Evolutionary conservation across 2,113 vertebrate genomes (phyloP), one percentile per base, ranked within the genome.

Genomic region (Rissa tridactyla): DNA sequence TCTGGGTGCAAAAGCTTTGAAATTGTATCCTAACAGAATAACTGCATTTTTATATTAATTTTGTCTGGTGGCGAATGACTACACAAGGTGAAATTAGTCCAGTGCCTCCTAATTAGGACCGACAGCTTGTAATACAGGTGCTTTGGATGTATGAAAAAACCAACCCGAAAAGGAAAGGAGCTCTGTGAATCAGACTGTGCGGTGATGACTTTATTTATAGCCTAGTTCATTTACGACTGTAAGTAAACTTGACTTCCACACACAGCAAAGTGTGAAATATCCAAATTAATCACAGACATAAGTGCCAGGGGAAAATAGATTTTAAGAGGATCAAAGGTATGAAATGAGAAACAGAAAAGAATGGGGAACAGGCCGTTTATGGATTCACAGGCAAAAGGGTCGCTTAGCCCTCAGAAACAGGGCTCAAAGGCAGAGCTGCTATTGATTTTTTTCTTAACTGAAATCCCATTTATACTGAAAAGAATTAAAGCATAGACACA

Each of bases 141-240:
- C 69, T 72, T 89, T 55, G 54, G 40, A 52, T 73, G 49, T 3
- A 18, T 92, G 8, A 46, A 47, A 62, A 66, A 86, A 61, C 0
- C 1, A 75, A 52, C 40, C 38, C 55, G 72, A n/a, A 92, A 84
- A 82, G n/a, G 61, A 79, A 71, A 86, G 52, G 46, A 82, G 44
- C 25, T 65, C 16, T 30, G 44, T 92, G 70, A 61, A 87, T 92
- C 69, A 71, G n/a, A 87, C 61, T 84, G 36, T 49, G 44, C 1
- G 2, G 73, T 91, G 88, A 94, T 91, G 77, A 65, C 73, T 94
- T 94, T 91, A 94, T 95, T 96, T 92, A 85, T 92, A 94, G 61
- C 57, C 44, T 49, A 36, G 57, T 73, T 96, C 57, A 76, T 91
- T 94, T 92, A 79, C 3, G 9, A 72, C 79, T 94, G 27, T 82